A percentile compares a stretch with the other conserved stretches of the same genome.
Conservation (phyloP, 2,113 vertebrate species). For the Balaenoptera acutorostrata region DNA sequence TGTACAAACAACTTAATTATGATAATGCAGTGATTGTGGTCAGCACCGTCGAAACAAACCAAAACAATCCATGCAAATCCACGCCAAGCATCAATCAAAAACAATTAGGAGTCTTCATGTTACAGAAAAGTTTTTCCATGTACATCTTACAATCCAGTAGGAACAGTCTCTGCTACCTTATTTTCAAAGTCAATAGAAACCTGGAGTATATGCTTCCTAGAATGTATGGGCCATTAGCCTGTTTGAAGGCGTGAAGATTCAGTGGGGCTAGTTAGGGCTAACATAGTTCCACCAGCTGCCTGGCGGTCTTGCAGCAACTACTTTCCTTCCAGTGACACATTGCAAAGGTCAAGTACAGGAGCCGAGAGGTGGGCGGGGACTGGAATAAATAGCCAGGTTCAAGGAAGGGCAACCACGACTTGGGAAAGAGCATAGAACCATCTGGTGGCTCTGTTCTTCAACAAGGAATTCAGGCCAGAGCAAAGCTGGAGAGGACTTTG, state of each 20-base stretch:
- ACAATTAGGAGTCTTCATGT: not conserved
- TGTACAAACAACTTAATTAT: not conserved
- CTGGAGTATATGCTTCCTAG: not conserved
- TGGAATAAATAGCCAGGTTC: not conserved
- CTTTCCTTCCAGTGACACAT: not conserved
- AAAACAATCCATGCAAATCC: not conserved
- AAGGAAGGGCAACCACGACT: not conserved
- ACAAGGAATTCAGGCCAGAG: not conserved
- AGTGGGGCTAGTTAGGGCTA: not conserved
- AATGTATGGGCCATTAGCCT: not conserved
- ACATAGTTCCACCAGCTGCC: not conserved
- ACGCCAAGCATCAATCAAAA: not conserved
- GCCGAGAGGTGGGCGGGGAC: fast-evolving
- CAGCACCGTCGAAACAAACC: not conserved
- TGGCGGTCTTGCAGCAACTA: not conserved
- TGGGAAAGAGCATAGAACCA: too few species aligned
- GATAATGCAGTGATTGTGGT: not conserved
- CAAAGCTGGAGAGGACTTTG: not conserved
- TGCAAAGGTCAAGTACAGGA: not conserved
- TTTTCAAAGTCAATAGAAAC: not conserved
- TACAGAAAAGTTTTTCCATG: not conserved
- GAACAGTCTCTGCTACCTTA: not conserved
- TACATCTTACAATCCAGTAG: not conserved
- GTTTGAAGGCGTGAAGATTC: not conserved
- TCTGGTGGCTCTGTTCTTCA: not conserved